Evolutionary conservation across 2,113 vertebrate genomes (phyloP).

Genomic region (Clarias batrachus): DNA sequence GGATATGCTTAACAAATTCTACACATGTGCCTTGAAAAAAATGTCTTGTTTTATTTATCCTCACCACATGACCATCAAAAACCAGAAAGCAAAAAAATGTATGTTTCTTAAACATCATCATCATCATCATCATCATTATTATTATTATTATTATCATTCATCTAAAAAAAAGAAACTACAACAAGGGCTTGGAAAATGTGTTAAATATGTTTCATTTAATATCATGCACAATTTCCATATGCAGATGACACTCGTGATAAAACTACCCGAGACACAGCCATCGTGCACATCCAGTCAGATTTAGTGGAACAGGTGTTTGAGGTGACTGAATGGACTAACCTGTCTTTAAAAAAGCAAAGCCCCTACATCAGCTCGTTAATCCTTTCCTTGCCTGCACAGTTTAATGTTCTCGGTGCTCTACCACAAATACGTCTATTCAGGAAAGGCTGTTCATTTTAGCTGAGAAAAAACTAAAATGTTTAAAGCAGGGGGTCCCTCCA

Average conservation of each 20-base stretch:
- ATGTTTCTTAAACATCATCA: no score
- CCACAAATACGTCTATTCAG: no score
- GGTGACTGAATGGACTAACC: not conserved
- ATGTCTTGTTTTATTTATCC: not conserved
- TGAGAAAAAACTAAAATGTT: no score
- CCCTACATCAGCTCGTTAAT: not conserved
- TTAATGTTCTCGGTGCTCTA: no score
- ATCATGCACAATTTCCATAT: not conserved
- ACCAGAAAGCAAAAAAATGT: no score
- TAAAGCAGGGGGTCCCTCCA: no score
- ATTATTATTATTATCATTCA: no score
- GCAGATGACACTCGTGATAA: not conserved
- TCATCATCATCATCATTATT: no score
- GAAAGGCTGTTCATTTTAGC: no score
- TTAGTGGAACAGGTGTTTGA: not conserved
- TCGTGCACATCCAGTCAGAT: not conserved
- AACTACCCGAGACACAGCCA: not conserved
- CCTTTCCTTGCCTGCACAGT: no score
- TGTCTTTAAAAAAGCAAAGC: not conserved
- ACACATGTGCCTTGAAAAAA: not conserved
- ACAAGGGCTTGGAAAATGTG: no score
- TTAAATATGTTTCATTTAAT: not conserved
- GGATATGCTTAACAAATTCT: not conserved
- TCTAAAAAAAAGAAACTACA: no score
- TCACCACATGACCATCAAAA: not conserved